Base-by-base conservation (phyloP, 2,113 vertebrate species). In the Apodemus sylvaticus region DNA sequence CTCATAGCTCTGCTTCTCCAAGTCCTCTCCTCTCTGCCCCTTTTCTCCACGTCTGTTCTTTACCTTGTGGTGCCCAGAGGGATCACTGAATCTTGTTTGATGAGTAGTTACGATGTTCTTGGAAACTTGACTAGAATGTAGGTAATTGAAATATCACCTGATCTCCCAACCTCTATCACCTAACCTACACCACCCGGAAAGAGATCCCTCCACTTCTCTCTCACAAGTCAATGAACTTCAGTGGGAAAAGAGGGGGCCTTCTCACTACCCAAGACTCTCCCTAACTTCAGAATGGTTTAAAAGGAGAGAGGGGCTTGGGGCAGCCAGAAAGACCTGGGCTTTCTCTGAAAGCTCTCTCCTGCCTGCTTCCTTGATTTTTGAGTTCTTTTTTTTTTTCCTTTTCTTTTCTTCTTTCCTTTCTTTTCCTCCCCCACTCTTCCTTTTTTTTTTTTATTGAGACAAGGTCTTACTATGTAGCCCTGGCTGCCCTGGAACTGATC, bases 261-360 rank as follows among this genome's bases (percentile, higher is more conserved):
- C n/a, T 29, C 7, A 48, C 55, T 1, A 20, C 3, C 4, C 7
- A 19, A 60, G 51, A 5, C 29, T 16, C 29, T 6, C 1, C 19
- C 36, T 60, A 31, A 22, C 74, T 71, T 53, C 64, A 16, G 42
- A 39, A 24, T 82, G 77, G 76, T 42, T 90, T 58, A 20, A 31
- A 62, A 68, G 88, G 36, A 62, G 34, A 78, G 39, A 83, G 36
- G 62, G 42, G 5, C 10, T 55, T 70, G 42, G 60, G 24, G 29
- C 19, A 64, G 58, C 20, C n/a, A 88, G 77, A 90, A 91, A 31
- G 39, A 14, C 39, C 64, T 64, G 31, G 9, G 14, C 5, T 55
- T 81, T n/a, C 48, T n/a, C 34, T 68, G 11, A 13, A 24, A 89
- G 24, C 17, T 64, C 26, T 71, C 24, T 1, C 4, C 31, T 31